These are phyloP conservation scores for Cassiopea xamachana DNA, from an alignment of 30 jellyfish, hydroid and myxozoan genomes.

Conservation along the genomic window DNA sequence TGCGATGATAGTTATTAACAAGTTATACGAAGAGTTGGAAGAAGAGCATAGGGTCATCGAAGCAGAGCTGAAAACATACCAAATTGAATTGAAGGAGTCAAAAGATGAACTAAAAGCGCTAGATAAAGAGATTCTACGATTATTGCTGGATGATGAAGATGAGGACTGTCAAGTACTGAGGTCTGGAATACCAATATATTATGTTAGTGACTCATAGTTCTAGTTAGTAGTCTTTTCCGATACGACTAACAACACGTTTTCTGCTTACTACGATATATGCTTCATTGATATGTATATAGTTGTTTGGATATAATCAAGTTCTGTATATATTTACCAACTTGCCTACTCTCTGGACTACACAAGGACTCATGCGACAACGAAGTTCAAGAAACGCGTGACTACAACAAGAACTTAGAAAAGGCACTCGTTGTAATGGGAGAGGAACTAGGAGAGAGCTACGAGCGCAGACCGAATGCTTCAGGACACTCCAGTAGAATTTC, in stretches of 20 bases:
- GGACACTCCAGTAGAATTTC: background rate
- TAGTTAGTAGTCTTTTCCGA: no score
- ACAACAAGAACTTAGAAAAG: background rate
- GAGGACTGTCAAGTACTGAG: background rate
- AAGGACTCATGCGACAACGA: background rate
- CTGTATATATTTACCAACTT: no score
- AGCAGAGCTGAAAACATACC: background rate
- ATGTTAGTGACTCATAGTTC: no score
- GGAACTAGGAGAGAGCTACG: background rate
- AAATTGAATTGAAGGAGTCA: background rate
- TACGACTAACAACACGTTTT: no score
- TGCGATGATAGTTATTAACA: background rate
- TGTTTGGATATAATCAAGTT: no score
- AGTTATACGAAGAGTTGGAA: background rate
- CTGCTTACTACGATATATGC: no score
- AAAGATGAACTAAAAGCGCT: background rate
- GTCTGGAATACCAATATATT: no score
- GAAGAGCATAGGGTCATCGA: background rate
- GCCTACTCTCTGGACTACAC: no score
- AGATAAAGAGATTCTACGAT: background rate
- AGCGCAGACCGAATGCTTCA: background rate
- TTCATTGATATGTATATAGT: no score
- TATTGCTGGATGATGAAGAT: background rate
- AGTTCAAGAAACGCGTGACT: background rate
- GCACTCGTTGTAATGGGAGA: background rate